phyloP scores from a whole-genome alignment of 2,888 invertebrate genomes.

The Rhamnusium bicolor region DNA sequence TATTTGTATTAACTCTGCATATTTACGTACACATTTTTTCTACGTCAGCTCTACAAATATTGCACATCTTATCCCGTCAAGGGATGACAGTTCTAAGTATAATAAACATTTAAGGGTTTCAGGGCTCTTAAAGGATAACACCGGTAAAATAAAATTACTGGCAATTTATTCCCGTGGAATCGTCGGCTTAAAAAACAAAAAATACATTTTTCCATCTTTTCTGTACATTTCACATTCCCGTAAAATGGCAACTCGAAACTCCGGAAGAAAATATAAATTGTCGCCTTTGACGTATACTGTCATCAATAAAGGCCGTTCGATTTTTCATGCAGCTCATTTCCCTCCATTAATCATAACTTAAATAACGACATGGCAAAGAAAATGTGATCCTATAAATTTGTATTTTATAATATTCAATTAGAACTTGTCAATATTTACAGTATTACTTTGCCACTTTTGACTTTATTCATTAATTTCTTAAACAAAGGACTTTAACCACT shows the following conservation, averaged over 20 bases:
- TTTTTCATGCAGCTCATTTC: constrained; percentile 60
- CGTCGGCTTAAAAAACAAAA: constrained; percentile 31
- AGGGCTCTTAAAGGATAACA: constrained; percentile 18
- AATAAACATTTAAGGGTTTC: constrained; percentile 7
- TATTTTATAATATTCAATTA: constrained; percentile 41
- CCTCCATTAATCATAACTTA: constrained; percentile 61
- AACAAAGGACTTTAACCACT: neutral
- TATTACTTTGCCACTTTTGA: neutral
- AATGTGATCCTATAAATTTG: constrained; percentile 40
- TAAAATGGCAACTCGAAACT: constrained; percentile 39
- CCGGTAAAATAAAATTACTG: constrained; percentile 20
- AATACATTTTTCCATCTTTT: constrained; percentile 53
- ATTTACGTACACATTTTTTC: too few species aligned
- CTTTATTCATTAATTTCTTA: constrained; percentile 9
- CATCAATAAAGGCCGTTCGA: constrained; percentile 63
- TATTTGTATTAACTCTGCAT: too few species aligned
- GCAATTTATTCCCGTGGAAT: constrained; percentile 21
- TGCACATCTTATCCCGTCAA: neutral
- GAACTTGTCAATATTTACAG: constrained; percentile 23
- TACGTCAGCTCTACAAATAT: neutral
- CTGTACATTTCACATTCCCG: constrained; percentile 52
- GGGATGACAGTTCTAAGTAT: neutral
- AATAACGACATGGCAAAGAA: constrained; percentile 29
- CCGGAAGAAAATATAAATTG: constrained; percentile 62
- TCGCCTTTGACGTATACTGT: constrained; percentile 62